These are phyloP conservation scores for Cyprinus carpio DNA, from an alignment of 2,113 vertebrate genomes.

Conservation along the genomic window DNA sequence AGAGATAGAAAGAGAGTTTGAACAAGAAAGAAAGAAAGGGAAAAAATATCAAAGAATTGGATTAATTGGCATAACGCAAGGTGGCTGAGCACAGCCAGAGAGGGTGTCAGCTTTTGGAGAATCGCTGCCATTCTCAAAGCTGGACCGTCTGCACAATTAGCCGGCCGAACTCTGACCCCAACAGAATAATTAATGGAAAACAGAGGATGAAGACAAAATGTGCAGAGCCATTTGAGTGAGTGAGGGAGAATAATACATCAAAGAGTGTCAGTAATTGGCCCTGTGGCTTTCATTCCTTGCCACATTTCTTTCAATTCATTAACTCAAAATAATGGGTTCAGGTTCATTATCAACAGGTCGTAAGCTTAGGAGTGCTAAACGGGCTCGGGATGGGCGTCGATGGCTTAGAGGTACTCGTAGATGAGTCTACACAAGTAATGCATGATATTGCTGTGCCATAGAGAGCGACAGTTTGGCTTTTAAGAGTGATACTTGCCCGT, in stretches of 20 bases:
- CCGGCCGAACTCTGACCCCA: conserved; percentile 94
- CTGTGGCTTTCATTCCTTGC: conserved; percentile 99
- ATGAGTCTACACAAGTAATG: conserved; percentile 64
- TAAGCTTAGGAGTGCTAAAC: conserved; percentile 90
- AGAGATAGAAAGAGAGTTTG: conserved; percentile 58
- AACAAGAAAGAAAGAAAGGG: conserved; percentile 58
- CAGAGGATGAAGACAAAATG: conserved; percentile 99
- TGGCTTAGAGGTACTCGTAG: conserved; percentile 59
- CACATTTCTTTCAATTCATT: conserved; percentile 99
- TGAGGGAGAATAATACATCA: conserved; percentile 96
- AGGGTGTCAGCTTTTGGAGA: conserved; percentile 90
- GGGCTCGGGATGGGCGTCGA: conserved; percentile 71
- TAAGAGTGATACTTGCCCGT: conserved; percentile 53
- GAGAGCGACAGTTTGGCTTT: conserved; percentile 59
- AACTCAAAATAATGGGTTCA: conserved; percentile 99
- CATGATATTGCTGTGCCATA: conserved; percentile 50
- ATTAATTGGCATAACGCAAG: conserved; percentile 95
- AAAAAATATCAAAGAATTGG: conserved; percentile 85
- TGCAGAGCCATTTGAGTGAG: conserved; percentile 91
- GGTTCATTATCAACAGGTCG: conserved; percentile 99
- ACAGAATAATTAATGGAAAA: conserved; percentile 99
- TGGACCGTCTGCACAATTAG: conserved; percentile 95
- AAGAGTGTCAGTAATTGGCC: conserved; percentile 99
- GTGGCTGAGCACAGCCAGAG: conserved; percentile 92
- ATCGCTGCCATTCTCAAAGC: conserved; percentile 87